Base-by-base conservation (phyloP, 2,888 invertebrate species). In the Strigamia transsilvanica region DNA sequence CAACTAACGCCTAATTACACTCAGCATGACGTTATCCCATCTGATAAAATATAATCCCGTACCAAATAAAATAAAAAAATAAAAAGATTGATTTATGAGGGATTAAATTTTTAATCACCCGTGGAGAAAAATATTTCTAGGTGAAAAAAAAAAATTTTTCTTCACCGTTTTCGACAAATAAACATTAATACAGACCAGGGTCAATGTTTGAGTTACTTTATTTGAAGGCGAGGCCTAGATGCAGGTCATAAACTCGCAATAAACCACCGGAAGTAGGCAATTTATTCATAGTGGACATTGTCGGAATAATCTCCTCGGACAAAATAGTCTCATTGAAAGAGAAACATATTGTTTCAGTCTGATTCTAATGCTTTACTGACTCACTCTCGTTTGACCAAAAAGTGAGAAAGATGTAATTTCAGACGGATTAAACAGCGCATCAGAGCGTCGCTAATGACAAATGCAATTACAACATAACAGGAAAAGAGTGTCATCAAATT, bases 311-410 rank as follows among this genome's bases (percentile, higher is more conserved):
- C 27, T 10, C 32, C 3, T 12, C n/a, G n/a, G 3, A 27, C 6
- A 73, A 73, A 32, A 73, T 27, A 32, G 32, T 73, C 73, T 27
- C 73, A 27, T 73, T 73, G 73, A 73, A 73, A 73, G 73, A 73
- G 73, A 73, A 73, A 73, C 27, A 66, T 7, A 27, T 73, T 73
- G 73, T 73, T n/a, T 73, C 73, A 73, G 73, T 73, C 73, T 73
- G 32, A 73, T 73, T 73, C 13, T 32, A 15, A 27, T 27, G n/a
- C 27, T 73, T 32, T 73, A 73, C 73, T 73, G 73, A 73, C 73
- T 73, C 73, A 73, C 73, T 73, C 73, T 73, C 32, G 73, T 73
- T 73, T 73, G 73, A 32, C 12, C 73, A 32, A 1, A 9, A 27
- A 32, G 73, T 73, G 73, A 73, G 32, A 73, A 73, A 32, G 32